phyloP scores from a whole-genome alignment of 2,888 invertebrate species.

The Rhogogaster chlorosoma region DNA sequence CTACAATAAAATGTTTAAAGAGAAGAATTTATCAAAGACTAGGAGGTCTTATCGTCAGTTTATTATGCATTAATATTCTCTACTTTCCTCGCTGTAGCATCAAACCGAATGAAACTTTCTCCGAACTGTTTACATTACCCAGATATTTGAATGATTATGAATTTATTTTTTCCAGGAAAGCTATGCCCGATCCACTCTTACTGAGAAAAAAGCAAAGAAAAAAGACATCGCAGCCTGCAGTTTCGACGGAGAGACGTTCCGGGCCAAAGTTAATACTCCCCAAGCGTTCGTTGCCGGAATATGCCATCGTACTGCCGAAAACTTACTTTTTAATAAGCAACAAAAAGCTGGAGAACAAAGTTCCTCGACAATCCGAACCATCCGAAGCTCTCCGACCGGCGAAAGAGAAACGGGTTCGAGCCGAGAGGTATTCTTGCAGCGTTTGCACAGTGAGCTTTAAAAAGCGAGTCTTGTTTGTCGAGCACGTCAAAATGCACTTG shows the following conservation, averaged over 20 bases:
- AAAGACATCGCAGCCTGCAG: neutral
- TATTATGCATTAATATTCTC: neutral
- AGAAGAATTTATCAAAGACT: neutral
- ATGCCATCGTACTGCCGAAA: constrained; percentile 32
- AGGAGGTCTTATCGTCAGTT: neutral
- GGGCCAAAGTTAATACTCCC: constrained; percentile 44
- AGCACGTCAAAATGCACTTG: constrained; percentile 22
- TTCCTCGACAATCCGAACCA: neutral
- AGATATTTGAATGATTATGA: constrained; percentile 6
- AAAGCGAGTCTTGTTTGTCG: constrained; percentile 9
- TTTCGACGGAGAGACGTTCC: neutral
- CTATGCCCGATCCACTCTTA: constrained; percentile 39
- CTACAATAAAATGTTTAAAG: constrained; percentile 23
- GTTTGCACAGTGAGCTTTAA: constrained; percentile 11
- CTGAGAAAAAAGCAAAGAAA: constrained; percentile 30
- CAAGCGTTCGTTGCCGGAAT: constrained; percentile 6
- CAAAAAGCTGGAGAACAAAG: neutral
- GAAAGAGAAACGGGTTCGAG: neutral
- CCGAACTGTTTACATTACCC: neutral
- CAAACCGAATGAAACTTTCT: neutral
- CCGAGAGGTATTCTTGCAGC: neutral
- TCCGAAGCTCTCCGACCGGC: neutral
- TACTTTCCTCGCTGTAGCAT: neutral
- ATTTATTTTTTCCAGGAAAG: constrained; percentile 48
- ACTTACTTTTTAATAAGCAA: constrained; percentile 14